These are phyloP conservation scores for Silurus meridionalis DNA, from an alignment of 2,113 vertebrate genomes.

Conservation along the genomic window DNA sequence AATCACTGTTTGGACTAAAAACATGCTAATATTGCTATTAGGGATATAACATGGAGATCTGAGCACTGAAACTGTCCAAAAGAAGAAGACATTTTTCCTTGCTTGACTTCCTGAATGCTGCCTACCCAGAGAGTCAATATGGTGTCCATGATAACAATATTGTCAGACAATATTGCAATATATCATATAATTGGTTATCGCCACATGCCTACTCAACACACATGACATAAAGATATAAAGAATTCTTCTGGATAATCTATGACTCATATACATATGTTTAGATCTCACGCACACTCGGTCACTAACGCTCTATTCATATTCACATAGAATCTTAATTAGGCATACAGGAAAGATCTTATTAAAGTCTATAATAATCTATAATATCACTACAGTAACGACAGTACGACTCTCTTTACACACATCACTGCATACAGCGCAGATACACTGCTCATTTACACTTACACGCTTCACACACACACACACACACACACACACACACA, in stretches of 20 bases:
- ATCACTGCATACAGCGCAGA: slow-evolving; percentile 45
- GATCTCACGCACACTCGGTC: slow-evolving; percentile 77
- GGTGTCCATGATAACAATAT: not conserved
- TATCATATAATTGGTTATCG: slow-evolving; percentile 14
- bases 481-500: slow-evolving; percentile 9
- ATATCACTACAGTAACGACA: slow-evolving; percentile 60
- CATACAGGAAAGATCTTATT: slow-evolving; percentile 65
- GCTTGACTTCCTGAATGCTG: not conserved
- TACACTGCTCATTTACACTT: slow-evolving; percentile 30
- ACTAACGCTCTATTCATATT: slow-evolving; percentile 80
- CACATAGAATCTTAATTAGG: slow-evolving; percentile 74
- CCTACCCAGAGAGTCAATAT: not conserved
- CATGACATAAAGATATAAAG: slow-evolving; percentile 60
- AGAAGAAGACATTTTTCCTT: not conserved
- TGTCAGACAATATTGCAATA: not conserved
- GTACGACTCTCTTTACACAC: slow-evolving; percentile 46
- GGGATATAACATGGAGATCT: slow-evolving; percentile 16
- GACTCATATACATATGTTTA: slow-evolving; percentile 59
- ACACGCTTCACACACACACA: slow-evolving; percentile 6
- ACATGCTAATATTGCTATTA: not conserved
- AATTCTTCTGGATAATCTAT: slow-evolving; percentile 59
- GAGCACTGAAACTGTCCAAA: not conserved
- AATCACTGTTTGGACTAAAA: not conserved
- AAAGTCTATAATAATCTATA: slow-evolving; percentile 66
- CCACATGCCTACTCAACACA: slow-evolving; percentile 61